Evolutionary conservation across 2,113 vertebrate genomes (phyloP), one percentile per base, ranked within the genome.

Genomic region (Cyphomyrus discorhynchus): DNA sequence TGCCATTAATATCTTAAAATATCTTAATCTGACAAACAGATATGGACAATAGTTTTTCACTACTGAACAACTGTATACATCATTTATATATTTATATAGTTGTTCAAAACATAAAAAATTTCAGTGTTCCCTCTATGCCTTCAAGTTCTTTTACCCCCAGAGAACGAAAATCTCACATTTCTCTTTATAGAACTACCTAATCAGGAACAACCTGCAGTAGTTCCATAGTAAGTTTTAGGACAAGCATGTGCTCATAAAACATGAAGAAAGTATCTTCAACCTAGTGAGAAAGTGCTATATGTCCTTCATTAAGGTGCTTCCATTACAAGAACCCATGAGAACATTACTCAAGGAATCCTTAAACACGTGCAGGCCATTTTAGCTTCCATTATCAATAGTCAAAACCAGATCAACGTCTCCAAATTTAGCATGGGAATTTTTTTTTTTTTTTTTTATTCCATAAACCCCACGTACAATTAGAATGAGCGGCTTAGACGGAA

Each of bases 81-180:
- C 4, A 83, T 83, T 0, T 82, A 82, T 82, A 80, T 80, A 80
- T 80, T 17, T 17, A 52, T 52, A 42, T 21, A 45, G 42, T 24
- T 47, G 21, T 84, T 46, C 39, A 84, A 46, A 84, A 84, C 46
- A 82, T 42, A 83, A 42, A 83, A 89, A 1, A 86, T 70, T 91
- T 96, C 95, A 95, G 95, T 96, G 94, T 94, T 95, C 95, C 96
- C 93, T 94, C 94, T 94, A 94, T 91, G 94, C 95, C 95, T 94
- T 90, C 10, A 62, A 50, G 47, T 91, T 90, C 90, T 91, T 90
- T 89, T 91, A 86, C 19, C 45, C 58, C 31, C 8, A 87, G 15
- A 80, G 53, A 74, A 50, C 9, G 35, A 80, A 5, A 39, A 49
- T 42, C 6, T 62, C 21, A 24, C 27, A 50, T 53, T 70, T 19